These are phyloP conservation scores for Rhizoglyphus robini DNA, from an alignment of 1,140 invertebrate genomes.

Conservation along the genomic window DNA sequence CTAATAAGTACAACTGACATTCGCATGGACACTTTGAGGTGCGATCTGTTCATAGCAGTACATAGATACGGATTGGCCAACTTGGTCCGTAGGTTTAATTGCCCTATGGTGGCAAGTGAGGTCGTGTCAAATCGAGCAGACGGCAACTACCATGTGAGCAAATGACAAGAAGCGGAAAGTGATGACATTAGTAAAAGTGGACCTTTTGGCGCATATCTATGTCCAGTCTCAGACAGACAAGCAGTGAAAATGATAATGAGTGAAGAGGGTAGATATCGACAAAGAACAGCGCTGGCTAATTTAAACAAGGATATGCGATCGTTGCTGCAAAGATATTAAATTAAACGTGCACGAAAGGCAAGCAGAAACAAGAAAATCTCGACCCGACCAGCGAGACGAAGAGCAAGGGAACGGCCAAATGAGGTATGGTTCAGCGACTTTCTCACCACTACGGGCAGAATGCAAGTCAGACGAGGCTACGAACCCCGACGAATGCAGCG, in stretches of 20 bases:
- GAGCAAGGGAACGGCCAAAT: neutral
- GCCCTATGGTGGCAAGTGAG: too few relatives aligned
- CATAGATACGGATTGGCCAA: too few relatives aligned
- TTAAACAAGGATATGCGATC: too few relatives aligned
- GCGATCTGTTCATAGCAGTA: too few relatives aligned
- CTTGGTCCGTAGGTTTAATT: too few relatives aligned
- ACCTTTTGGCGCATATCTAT: neutral
- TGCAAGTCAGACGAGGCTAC: neutral
- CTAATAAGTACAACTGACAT: too few relatives aligned
- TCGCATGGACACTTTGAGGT: too few relatives aligned
- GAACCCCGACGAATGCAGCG: neutral
- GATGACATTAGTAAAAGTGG: conserved; percentile 8
- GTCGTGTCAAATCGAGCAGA: too few relatives aligned
- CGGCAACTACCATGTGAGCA: too few relatives aligned
- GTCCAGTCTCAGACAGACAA: neutral
- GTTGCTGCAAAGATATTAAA: neutral
- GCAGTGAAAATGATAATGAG: neutral
- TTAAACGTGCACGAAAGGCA: conserved; percentile 1
- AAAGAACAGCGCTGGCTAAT: neutral
- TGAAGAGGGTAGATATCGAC: neutral
- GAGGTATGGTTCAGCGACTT: conserved; percentile 13
- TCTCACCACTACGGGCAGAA: conserved; percentile 2
- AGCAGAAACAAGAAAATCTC: neutral
- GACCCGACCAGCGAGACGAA: neutral
- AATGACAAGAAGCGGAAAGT: conserved; percentile 7